These are phyloP conservation scores for Athene cunicularia DNA, from an alignment of 2,113 vertebrate genomes.

Conservation along the genomic window DNA sequence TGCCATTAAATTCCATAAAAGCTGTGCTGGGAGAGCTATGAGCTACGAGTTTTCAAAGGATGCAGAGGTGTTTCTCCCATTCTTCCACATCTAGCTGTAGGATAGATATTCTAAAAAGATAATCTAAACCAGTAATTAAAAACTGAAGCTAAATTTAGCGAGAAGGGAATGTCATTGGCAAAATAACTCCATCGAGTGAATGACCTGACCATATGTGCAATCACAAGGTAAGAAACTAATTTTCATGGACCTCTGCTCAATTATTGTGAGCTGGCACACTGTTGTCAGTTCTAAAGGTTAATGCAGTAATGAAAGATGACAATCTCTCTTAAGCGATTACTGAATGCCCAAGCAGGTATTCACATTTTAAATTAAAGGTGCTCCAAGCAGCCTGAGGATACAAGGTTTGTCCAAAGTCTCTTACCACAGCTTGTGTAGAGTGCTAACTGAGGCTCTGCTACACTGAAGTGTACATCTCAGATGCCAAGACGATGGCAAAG, in stretches of 20 bases:
- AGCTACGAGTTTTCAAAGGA: background rate
- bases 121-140: background rate
- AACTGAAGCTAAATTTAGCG: background rate
- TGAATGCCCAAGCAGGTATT: background rate
- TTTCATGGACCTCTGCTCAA: slow-evolving; percentile 50
- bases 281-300: slow-evolving; percentile 64
- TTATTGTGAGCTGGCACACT: background rate
- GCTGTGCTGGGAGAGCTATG: background rate
- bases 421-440: background rate
- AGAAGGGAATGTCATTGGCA: background rate
- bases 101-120: background rate
- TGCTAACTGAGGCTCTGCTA: accelerated
- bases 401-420: background rate
- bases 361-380: slow-evolving; percentile 33
- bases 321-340: slow-evolving; percentile 52
- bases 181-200: background rate
- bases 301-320: slow-evolving; percentile 66
- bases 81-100: background rate
- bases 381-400: background rate
- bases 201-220: background rate
- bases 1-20: background rate
- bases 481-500: background rate
- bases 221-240: slow-evolving; percentile 56
- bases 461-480: background rate
- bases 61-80: background rate